Conservation (phyloP, 2,113 vertebrate species). For the Dipodomys ordii region DNA sequence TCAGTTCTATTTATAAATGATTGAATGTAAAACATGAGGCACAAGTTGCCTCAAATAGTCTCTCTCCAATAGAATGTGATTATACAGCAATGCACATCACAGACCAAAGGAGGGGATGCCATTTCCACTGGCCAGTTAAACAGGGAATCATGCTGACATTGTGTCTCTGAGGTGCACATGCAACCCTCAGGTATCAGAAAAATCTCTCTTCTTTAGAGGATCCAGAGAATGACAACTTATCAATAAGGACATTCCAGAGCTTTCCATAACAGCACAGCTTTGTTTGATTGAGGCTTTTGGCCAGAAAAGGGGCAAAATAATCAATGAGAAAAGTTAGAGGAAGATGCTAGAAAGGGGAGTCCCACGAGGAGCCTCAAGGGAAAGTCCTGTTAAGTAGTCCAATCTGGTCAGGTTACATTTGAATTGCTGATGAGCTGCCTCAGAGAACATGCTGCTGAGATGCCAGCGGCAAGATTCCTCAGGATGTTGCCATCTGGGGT, state of each 20-base stretch:
- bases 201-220: neutral
- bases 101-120: neutral
- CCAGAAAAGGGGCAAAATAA: neutral
- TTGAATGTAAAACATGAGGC: neutral
- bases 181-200: neutral
- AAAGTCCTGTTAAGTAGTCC: conserved; percentile 58
- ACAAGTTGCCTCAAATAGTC: neutral
- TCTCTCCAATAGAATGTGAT: neutral
- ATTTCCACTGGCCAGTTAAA: neutral
- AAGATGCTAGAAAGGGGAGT: conserved; percentile 28
- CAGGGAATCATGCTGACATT: neutral
- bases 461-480: conserved; percentile 45
- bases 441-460: conserved; percentile 61
- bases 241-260: neutral
- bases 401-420: conserved; percentile 80
- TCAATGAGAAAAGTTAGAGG: conserved; percentile 41
- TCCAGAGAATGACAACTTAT: conserved; percentile 1
- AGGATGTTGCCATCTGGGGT: conserved; percentile 4
- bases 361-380: conserved; percentile 34
- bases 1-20: conserved; percentile 23
- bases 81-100: neutral
- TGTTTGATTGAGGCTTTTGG: neutral
- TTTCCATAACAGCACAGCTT: conserved; percentile 5
- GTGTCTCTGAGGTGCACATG: neutral
- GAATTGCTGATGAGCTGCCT: conserved; percentile 71